A percentile compares a stretch with the other conserved stretches of the same genome.
Evolutionary conservation across 30 jellyfish, hydroid and myxozoan genomes (phyloP).

Genomic region (Cassiopea xamachana): DNA sequence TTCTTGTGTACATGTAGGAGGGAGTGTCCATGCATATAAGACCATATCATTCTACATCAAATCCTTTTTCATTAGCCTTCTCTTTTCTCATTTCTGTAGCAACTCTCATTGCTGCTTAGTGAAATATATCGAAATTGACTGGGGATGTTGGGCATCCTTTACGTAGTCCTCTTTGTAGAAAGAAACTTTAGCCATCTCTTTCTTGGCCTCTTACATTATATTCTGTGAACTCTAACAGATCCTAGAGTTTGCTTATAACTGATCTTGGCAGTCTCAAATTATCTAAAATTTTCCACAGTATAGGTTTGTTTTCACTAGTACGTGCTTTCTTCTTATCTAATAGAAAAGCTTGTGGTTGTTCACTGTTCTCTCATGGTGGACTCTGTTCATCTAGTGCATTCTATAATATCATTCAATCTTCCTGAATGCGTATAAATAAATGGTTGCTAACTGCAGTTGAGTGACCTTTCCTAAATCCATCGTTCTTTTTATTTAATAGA

Average conservation of each 20-base stretch:
- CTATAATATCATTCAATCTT: background rate
- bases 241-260: background rate
- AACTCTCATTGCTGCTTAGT: constrained; percentile 7
- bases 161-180: constrained; percentile 7
- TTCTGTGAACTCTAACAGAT: background rate
- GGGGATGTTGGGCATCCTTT: constrained; percentile 7
- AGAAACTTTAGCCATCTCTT: constrained; percentile 4
- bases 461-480: background rate
- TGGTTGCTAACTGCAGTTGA: constrained; percentile 3
- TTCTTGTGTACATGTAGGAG: constrained; percentile 1
- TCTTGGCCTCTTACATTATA: background rate
- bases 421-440: background rate
- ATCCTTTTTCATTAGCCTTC: background rate
- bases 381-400: background rate
- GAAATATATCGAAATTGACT: background rate
- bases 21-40: constrained; percentile 3
- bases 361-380: background rate
- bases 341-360: background rate
- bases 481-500: background rate
- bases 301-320: background rate
- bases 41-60: background rate
- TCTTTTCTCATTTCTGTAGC: constrained; percentile 3
- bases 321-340: background rate
- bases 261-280: background rate
- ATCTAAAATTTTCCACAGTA: background rate